Conservation (phyloP, 2,797 vertebrate species). For the Echeneis naucrates region DNA sequence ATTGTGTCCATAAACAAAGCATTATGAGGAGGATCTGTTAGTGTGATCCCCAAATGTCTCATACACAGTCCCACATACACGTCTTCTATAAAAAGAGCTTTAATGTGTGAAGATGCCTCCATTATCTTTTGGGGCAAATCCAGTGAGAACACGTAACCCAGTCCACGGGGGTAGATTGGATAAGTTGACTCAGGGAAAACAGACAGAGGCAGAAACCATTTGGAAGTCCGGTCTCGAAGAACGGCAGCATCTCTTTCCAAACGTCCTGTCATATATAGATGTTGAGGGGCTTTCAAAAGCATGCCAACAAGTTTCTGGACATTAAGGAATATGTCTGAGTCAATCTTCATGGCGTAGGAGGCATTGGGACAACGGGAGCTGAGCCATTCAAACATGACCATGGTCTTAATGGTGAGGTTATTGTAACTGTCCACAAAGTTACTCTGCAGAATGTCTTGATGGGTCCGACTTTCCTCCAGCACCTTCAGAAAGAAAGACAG, state of each 20-base stretch:
- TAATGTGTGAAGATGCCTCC: constrained; percentile 42
- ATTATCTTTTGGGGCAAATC: constrained; percentile 68
- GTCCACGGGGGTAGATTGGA: constrained; percentile 74
- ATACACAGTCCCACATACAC: constrained; percentile 81
- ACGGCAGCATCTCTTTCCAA: constrained; percentile 29
- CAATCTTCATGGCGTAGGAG: constrained; percentile 77
- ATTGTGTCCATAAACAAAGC: neutral
- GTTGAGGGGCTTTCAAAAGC: constrained; percentile 30
- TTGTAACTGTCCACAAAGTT: constrained; percentile 80
- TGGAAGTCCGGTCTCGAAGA: constrained; percentile 31
- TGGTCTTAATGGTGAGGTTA: constrained; percentile 82
- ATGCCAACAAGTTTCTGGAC: constrained; percentile 45
- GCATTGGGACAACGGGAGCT: constrained; percentile 60
- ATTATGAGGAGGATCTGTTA: constrained; percentile 29
- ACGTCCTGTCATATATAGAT: constrained; percentile 61
- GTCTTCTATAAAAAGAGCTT: constrained; percentile 80
- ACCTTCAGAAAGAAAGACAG: constrained; percentile 41
- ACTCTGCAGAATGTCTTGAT: constrained; percentile 77
- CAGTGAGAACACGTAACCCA: constrained; percentile 79
- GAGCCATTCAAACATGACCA: constrained; percentile 81
- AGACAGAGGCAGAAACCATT: constrained; percentile 68
- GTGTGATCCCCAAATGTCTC: constrained; percentile 42
- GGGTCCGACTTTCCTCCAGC: constrained; percentile 50
- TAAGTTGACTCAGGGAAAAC: constrained; percentile 60
- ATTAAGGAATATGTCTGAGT: constrained; percentile 82